Base-by-base conservation (phyloP, 1,140 invertebrate species). In the Scylla paramamosain region DNA sequence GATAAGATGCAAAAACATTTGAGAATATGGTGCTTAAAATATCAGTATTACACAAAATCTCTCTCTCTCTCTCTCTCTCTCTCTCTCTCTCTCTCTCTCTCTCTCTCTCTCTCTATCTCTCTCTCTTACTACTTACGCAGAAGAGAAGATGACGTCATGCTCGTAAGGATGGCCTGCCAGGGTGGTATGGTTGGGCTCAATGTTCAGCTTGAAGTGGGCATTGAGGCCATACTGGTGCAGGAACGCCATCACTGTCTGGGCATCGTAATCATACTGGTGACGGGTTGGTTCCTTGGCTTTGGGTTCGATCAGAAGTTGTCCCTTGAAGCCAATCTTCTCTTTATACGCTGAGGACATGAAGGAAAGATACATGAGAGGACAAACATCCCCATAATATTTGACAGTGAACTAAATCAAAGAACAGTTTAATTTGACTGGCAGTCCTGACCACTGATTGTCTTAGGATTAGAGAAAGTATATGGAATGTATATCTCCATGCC, bases 211-310 rank as follows among this genome's bases (percentile, higher is more conserved):
- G 96, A 97, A 98, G 94, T 98, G 97, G 8, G 97, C 97, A 46
- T 98, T 97, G 77, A 98, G 97, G 92, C 97, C 97, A 96, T 97
- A 97, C 94, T 97, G 97, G 96, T 98, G 98, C 87, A 98, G 96
- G 95, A 98, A 98, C 82, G 97, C 97, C 96, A 98, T 97, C 31
- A 98, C 97, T 93, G 97, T 98, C 91, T 97, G 97, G 4, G 97
- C 97, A 97, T 98, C 98, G 96, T 97, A 98, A 96, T 97, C 97
- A 96, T 98, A 98, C 96, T 97, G 97, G 96, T 97, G 97, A 92
- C 97, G 97, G 0, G 97, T 96, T 16, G 97, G 97, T 95, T 97
- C 97, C 94, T 97, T 97, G 29, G 97, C 96, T 95, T 97, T 97
- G 25, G 97, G 97, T 96, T 97, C 97, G 92, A 98, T 97, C 59